Percentiles rank a stretch among this genome's conserved stretches.
These are phyloP conservation scores for Calidris pygmaea DNA, from an alignment of 2,113 vertebrate species.

Conservation along the genomic window DNA sequence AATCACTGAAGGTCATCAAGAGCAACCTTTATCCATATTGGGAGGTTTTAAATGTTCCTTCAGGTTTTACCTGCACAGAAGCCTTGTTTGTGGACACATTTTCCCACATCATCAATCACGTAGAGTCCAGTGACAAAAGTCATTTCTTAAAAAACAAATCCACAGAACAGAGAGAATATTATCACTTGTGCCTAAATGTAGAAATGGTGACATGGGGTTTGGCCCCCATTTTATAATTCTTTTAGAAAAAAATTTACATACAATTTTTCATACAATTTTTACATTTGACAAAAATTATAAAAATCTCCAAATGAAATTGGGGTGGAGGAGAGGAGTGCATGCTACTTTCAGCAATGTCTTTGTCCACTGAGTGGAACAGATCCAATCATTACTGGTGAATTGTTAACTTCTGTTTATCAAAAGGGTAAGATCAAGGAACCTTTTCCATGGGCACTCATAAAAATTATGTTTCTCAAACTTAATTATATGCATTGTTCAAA, in stretches of 20 bases:
- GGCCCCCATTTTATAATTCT: too few species aligned
- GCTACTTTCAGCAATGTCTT: neutral
- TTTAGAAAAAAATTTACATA: too few species aligned
- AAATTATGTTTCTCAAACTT: neutral
- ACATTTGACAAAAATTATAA: neutral
- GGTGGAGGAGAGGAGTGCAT: neutral
- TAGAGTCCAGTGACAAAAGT: neutral
- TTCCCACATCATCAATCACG: neutral
- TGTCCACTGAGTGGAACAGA: neutral
- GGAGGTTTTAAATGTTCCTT: neutral
- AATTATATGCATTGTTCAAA: neutral
- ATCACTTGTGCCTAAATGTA: neutral
- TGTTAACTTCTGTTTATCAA: neutral
- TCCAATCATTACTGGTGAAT: neutral
- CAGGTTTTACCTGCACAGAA: neutral
- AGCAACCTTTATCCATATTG: neutral
- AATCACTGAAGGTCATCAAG: neutral
- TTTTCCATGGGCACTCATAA: neutral
- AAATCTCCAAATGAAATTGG: neutral
- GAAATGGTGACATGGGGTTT: neutral
- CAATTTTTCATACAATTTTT: too few species aligned
- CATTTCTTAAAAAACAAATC: neutral
- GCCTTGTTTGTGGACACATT: neutral
- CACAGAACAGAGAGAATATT: neutral
- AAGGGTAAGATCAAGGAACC: neutral